Base-by-base conservation (phyloP, 2,888 invertebrate genomes). In the Tachystola acroxantha region DNA sequence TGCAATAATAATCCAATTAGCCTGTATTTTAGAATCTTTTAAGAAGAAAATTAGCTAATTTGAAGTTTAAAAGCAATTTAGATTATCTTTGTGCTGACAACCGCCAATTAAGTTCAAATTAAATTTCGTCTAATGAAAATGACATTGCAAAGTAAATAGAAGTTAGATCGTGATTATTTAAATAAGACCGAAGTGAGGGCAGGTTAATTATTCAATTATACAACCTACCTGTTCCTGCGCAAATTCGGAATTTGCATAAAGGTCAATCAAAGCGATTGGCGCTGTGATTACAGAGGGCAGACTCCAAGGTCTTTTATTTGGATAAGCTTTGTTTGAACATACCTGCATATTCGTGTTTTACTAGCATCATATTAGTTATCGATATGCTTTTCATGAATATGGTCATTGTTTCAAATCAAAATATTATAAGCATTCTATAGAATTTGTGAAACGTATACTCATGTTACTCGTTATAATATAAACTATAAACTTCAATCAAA, bases 151-250 rank as follows among this genome's bases (percentile, higher is more conserved):
- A 16, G 6, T 16, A 16, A 16, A 16, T 16, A 16, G n/a, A 16
- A 16, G 16, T 16, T 16, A 16, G 16, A 4, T 16, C 16, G 6
- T 3, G 16, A 16, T 3, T 16, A 16, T 16, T 3, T 16, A 38
- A 31, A 32, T 24, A 24, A 24, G 16, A 32, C 25, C 48, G 56
- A 63, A 66, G 61, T 74, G 63, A 60, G 57, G 64, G 53, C 64
- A 72, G 70, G 68, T 74, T 72, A 75, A 74, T 77, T 74, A 77
- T 77, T 77, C 71, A 76, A 77, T 74, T 74, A 72, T 64, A 61
- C 57, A 54, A 61, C 54, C 60, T 59, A 55, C 47, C 53, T 52
- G 52, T 50, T 61, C 53, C 63, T 49, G 61, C 50, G 55, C 47
- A 51, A 65, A 69, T 64, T 66, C 50, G 29, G 45, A 59, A 78